Evolutionary conservation across 2,888 invertebrate genomes (phyloP), one percentile per base, ranked within the genome.

Genomic region (Lydus trimaculatus): DNA sequence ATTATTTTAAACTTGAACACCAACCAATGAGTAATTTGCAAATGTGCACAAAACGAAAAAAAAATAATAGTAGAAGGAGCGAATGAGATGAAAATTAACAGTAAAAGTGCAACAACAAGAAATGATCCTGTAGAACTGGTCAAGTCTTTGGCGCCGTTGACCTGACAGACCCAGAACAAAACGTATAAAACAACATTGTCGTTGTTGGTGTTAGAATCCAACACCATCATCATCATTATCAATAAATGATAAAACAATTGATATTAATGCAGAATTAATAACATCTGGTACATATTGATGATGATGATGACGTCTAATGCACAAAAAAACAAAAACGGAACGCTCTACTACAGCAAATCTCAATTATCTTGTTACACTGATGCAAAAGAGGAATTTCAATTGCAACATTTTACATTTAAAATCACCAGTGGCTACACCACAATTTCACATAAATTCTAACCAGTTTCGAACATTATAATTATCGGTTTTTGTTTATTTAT

Each of bases 91-190:
- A n/a, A 39, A 48, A 20, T 52, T 52, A 52, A 52, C 48, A 52
- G 48, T 48, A 48, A 48, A 52, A 52, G 20, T 52, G 48, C 48
- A 52, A 43, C n/a, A 52, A 52, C 20, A 52, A 52, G 48, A 20
- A 52, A 11, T 7, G 20, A 52, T 52, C 11, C 23, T 52, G 23
- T 9, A 20, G 48, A 52, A 52, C 48, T 52, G 48, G 48, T 52
- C 48, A 52, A 11, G 20, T 23, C 20, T 43, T 43, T 20, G 48
- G 48, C 48, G 48, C 48, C 48, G 48, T 52, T 52, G 48, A 52
- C 48, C 48, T 23, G 8, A 23, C 43, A 20, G 11, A 9, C 20
- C 11, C 20, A 23, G 23, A 52, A 52, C 48, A 8, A 20, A 52
- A n/a, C 11, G 7, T 7, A 43, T n/a, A 6, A 43, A n/a, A 17